Base-by-base conservation (phyloP, 2,113 vertebrate genomes). In the Psilopsiagon aurifrons region DNA sequence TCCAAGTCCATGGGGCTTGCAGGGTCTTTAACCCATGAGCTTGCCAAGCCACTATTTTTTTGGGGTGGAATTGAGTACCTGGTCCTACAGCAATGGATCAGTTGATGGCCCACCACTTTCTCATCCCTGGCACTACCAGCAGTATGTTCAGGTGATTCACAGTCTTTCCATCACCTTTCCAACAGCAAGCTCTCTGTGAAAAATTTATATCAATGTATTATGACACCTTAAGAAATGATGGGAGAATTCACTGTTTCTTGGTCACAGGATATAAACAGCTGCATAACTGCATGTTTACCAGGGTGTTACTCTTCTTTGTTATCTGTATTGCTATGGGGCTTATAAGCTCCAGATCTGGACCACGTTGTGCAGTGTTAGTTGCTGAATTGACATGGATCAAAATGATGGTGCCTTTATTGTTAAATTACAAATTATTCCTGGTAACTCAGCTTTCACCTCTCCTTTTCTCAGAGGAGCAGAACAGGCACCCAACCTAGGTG, bases 141-240 rank as follows among this genome's bases (percentile, higher is more conserved):
- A 4, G 12, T 1, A 1, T 41, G 37, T 54, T 79, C 55, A 79
- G 70, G 35, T 69, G 67, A 33, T 43, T 95, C 39, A 64, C 20
- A 47, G 35, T 46, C 54, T 51, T 67, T 13, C 6, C 70, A 57
- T 13, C n/a, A 59, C 3, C 55, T 57, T 57, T 57, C 13, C 20
- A n/a, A 23, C 55, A 67, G 69, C 37, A 75, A 66, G 46, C 24
- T 75, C 35, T 73, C 77, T 13, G 17, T 63, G 57, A 92, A 76
- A 63, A 82, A 83, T 60, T 59, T 37, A 11, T 23, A 83, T 25
- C 0, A 0, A 51, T 0, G 1, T 87, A 44, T 44, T 67, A 52
- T 10, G 14, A 43, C 14, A 66, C 27, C 33, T 88, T 92, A 28
- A 94, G 55, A 88, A 89, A 41, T n/a, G 22, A 35, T 52, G 41